A percentile compares a stretch with the other conserved stretches of the same genome.
Conservation (phyloP, 2,113 vertebrate genomes). For the Gasterosteus aculeatus region DNA sequence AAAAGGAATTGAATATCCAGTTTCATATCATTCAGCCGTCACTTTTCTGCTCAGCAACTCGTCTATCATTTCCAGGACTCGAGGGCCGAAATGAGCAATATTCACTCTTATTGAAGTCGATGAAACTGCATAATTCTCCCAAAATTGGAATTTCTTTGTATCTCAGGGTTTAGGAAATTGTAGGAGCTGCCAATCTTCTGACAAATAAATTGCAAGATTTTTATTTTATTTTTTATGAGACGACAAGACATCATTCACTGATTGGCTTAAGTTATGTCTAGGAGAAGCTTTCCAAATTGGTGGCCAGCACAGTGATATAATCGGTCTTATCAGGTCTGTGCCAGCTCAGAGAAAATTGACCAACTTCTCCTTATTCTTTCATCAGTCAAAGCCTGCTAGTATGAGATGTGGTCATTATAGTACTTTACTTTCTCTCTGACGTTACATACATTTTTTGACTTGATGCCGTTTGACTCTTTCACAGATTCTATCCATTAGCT, state of each 20-base stretch:
- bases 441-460: not conserved
- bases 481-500: not conserved
- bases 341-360: conserved; percentile 22
- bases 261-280: conserved; percentile 10
- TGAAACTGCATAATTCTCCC: conserved; percentile 28
- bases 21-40: conserved; percentile 31
- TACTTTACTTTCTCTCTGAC: not conserved
- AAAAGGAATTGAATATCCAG: conserved; percentile 27
- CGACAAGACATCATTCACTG: not conserved
- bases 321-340: conserved; percentile 11
- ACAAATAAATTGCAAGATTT: conserved; percentile 9
- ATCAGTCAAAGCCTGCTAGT: not conserved
- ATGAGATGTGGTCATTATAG: not conserved
- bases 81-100: conserved; percentile 25
- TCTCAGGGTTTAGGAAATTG: not conserved
- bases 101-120: conserved; percentile 36
- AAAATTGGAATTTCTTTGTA: conserved; percentile 28
- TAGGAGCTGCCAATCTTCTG: conserved; percentile 10
- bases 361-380: conserved; percentile 16
- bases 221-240: not conserved
- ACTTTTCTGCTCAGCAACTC: conserved; percentile 20
- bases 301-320: conserved; percentile 21
- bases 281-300: conserved; percentile 22
- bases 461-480: not conserved
- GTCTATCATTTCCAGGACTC: conserved; percentile 34